Evolutionary conservation across 2,797 vertebrate species (phyloP).

Genomic region (Coilia nasus): DNA sequence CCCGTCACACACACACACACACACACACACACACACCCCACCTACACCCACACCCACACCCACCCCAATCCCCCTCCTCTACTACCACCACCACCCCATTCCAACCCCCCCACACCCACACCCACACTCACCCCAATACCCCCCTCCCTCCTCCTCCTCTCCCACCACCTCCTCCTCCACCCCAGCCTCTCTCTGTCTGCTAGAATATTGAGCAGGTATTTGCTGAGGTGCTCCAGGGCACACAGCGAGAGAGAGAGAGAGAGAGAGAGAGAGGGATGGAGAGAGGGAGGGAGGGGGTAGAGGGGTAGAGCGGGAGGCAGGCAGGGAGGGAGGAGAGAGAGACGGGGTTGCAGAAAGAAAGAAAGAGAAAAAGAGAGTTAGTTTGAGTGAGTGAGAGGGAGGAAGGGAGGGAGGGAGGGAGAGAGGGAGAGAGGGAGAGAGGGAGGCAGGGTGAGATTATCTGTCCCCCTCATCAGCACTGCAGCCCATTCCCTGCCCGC

Average conservation of each 20-base stretch:
- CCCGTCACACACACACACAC: background rate
- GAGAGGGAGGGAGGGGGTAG: slow-evolving; percentile 64
- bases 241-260: slow-evolving; percentile 48
- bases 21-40: slow-evolving; percentile 34
- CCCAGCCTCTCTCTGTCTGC: slow-evolving; percentile 52
- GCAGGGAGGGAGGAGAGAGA: slow-evolving; percentile 45
- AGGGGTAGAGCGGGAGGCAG: slow-evolving; percentile 51
- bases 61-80: slow-evolving; percentile 15
- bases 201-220: slow-evolving; percentile 88
- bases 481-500: slow-evolving; percentile 63
- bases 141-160: background rate
- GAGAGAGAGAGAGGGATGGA: slow-evolving; percentile 42
- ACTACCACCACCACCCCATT: background rate
- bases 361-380: background rate
- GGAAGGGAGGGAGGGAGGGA: background rate
- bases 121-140: slow-evolving; percentile 32
- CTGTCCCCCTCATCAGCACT: slow-evolving; percentile 81
- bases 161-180: slow-evolving; percentile 28
- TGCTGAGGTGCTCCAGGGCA: slow-evolving; percentile 84
- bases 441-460: slow-evolving; percentile 77
- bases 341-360: slow-evolving; percentile 44
- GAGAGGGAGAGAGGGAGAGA: slow-evolving; percentile 40
- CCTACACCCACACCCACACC: slow-evolving; percentile 28
- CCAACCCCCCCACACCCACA: slow-evolving; percentile 9
- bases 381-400: slow-evolving; percentile 41